Evolutionary conservation across 2,888 invertebrate genomes (phyloP).

Genomic region (Drosophila imparisetae): DNA sequence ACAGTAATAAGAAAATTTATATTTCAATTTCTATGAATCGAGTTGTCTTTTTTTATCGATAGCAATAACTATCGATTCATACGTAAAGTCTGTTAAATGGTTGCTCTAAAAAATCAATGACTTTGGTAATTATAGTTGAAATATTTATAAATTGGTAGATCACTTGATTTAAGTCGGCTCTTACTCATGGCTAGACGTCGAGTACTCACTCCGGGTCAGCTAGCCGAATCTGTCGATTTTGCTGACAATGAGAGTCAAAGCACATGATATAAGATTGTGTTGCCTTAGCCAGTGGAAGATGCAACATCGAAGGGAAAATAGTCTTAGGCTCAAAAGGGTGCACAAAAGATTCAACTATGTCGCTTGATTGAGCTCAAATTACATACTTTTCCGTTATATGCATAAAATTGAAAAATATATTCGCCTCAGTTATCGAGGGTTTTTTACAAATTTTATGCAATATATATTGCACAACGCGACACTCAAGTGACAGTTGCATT

Average conservation of each 20-base stretch:
- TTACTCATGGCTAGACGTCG: neutral
- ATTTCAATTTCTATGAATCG: neutral
- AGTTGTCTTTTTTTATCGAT: neutral
- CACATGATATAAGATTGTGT: neutral
- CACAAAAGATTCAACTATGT: neutral
- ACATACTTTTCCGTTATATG: neutral
- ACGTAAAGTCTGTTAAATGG: neutral
- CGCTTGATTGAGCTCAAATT: neutral
- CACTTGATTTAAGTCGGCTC: neutral
- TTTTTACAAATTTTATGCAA: neutral
- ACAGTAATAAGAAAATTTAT: neutral
- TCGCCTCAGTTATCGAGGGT: neutral
- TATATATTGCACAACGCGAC: neutral
- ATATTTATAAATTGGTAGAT: neutral
- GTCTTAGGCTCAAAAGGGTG: neutral
- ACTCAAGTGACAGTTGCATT: neutral
- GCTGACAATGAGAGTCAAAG: neutral
- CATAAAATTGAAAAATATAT: neutral
- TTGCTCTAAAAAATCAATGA: no score
- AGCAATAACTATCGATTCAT: neutral
- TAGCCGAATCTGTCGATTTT: neutral
- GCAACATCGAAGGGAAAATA: neutral
- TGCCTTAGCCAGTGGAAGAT: neutral
- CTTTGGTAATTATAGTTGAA: neutral
- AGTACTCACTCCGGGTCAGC: neutral